Base-by-base conservation (phyloP, 2,888 invertebrate species). In the Cordilura impudica region DNA sequence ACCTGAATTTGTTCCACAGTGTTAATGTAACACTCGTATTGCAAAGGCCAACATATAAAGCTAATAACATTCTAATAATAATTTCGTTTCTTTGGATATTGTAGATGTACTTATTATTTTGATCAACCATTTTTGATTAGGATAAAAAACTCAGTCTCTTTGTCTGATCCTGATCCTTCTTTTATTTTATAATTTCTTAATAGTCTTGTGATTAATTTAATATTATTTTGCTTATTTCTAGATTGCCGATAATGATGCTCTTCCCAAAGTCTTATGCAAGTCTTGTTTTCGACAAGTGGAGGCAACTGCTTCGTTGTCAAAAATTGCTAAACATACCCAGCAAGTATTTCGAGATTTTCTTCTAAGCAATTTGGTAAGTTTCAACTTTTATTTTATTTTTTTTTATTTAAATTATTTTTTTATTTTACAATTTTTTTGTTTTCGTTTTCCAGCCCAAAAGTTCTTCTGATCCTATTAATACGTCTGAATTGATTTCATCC, bases 261-360 rank as follows among this genome's bases (percentile, higher is more conserved):
- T 88, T 3, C 89, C 88, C 3, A 88, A 89, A 75, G 87, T 88
- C 3, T 83, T 88, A 0, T 88, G 88, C 29, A 88, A 87, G 66
- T 83, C 85, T 2, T 88, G 88, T 63, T 89, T 86, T 70, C 88
- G 89, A 0, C 88, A 88, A 71, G 85, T 88, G 60, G 89, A 89
- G 81, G 89, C 89, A 0, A 87, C 89, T 0, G 88, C 89, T 1
- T 86, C 88, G 0, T 82, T 88, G 2, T 86, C 88, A 0, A 87
- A 87, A 45, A 88, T 89, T 45, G 89, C 88, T n/a, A 85, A 84
- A 53, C 87, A 89, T 16, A 88, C 89, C 1, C 88, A 88, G 58
- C 83, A 83, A 8, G 87, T 87, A 1, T 87, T 89, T 53, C 83
- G 81, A 0, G 88, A 88, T 58, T 88, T 87, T 75, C 54, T 88